phyloP scores from a whole-genome alignment of 2,888 invertebrate genomes.

The Stenodera caucasica region DNA sequence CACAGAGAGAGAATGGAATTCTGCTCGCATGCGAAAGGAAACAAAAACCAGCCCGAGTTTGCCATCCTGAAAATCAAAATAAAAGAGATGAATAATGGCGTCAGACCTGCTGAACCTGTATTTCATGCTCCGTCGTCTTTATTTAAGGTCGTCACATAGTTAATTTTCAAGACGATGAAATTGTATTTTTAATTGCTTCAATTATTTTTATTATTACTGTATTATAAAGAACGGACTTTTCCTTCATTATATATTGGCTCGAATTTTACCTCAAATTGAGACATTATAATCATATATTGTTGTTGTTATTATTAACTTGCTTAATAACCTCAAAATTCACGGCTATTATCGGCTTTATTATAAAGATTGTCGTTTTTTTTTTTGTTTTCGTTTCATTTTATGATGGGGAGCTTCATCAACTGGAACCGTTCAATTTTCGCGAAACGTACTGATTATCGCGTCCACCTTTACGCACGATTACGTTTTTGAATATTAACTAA shows the following conservation, averaged over 20 bases:
- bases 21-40: constrained; percentile 53
- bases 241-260: too few relatives aligned
- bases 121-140: constrained; percentile 56
- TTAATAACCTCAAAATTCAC: too few relatives aligned
- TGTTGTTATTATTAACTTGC: neutral
- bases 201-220: constrained; percentile 4
- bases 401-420: too few relatives aligned
- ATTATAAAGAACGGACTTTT: too few relatives aligned
- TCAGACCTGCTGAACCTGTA: constrained; percentile 57
- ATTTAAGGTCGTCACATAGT: constrained; percentile 55
- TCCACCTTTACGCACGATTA: too few relatives aligned
- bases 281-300: neutral
- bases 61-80: constrained; percentile 54
- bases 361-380: constrained; percentile 1
- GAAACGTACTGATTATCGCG: too few relatives aligned
- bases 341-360: too few relatives aligned
- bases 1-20: constrained; percentile 50
- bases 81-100: constrained; percentile 58
- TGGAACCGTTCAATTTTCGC: too few relatives aligned
- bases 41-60: constrained; percentile 47
- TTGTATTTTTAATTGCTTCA: constrained; percentile 30
- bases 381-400: too few relatives aligned
- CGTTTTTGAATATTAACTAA: too few relatives aligned
- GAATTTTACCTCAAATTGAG: too few relatives aligned
- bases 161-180: constrained; percentile 46